phyloP scores from a whole-genome alignment of 1,140 invertebrate genomes.

The Drosophila elegans region DNA sequence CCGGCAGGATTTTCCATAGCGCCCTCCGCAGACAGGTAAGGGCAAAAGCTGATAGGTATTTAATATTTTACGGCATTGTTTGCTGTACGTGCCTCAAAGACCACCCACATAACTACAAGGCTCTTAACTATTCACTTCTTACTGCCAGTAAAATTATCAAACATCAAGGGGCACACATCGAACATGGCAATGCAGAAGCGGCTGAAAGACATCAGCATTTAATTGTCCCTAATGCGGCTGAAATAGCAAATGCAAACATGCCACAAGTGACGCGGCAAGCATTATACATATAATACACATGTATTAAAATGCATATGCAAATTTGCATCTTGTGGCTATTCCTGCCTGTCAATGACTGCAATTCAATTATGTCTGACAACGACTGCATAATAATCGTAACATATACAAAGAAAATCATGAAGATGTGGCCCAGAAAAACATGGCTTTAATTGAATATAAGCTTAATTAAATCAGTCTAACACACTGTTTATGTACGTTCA shows the following conservation, averaged over 20 bases:
- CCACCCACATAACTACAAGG: conserved; percentile 60
- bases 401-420: conserved; percentile 25
- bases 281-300: conserved; percentile 11
- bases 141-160: conserved; percentile 52
- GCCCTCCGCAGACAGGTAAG: conserved; percentile 6
- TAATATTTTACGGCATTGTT: conserved; percentile 66
- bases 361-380: conserved; percentile 41
- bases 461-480: conserved; percentile 33
- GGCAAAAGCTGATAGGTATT: conserved; percentile 40
- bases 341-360: conserved; percentile 20
- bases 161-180: conserved; percentile 49
- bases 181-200: conserved; percentile 47
- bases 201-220: conserved; percentile 49
- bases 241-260: conserved; percentile 62
- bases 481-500: neutral
- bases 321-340: conserved; percentile 1
- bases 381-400: conserved; percentile 26
- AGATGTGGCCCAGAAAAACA: conserved; percentile 33
- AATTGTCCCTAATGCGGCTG: conserved; percentile 51
- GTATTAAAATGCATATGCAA: neutral
- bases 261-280: conserved; percentile 20
- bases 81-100: conserved; percentile 59
- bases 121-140: conserved; percentile 22
- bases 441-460: conserved; percentile 25
- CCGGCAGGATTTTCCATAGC: conserved; percentile 23